Conservation (phyloP, 2,113 vertebrate genomes). For the Epinephelus lanceolatus region DNA sequence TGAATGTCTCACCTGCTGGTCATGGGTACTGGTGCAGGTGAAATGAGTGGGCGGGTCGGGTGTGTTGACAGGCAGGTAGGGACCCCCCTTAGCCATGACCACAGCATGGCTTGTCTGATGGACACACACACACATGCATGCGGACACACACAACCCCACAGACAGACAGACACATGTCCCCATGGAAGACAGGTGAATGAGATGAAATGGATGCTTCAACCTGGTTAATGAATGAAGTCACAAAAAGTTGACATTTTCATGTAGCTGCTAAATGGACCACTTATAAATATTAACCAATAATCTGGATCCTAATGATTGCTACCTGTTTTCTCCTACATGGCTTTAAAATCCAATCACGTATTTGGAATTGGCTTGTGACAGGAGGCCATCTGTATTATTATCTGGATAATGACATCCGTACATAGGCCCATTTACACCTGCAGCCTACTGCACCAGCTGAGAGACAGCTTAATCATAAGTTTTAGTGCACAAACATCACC, state of each 20-base stretch:
- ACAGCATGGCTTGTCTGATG: conserved; percentile 94
- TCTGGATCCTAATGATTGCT: neutral
- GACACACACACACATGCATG: conserved; percentile 51
- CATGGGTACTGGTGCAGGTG: conserved; percentile 86
- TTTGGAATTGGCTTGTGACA: neutral
- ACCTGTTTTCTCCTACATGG: neutral
- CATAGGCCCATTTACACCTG: neutral
- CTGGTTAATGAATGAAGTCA: conserved; percentile 4
- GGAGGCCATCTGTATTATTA: neutral
- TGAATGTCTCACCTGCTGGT: conserved; percentile 82
- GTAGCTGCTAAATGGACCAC: neutral
- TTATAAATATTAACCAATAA: neutral
- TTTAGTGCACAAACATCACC: too few species aligned
- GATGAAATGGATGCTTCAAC: conserved; percentile 37
- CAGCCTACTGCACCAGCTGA: neutral
- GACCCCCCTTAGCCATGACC: conserved; percentile 94
- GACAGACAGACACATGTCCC: conserved; percentile 29
- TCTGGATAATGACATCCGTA: too few species aligned
- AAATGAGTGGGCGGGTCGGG: conserved; percentile 89
- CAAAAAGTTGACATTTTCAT: conserved; percentile 19
- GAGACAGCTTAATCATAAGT: neutral
- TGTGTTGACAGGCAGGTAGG: conserved; percentile 90
- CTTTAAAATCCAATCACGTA: neutral
- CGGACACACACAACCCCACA: neutral
- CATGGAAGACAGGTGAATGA: conserved; percentile 57